phyloP scores from a whole-genome alignment of 2,113 vertebrate species.

The Caranx ignobilis region DNA sequence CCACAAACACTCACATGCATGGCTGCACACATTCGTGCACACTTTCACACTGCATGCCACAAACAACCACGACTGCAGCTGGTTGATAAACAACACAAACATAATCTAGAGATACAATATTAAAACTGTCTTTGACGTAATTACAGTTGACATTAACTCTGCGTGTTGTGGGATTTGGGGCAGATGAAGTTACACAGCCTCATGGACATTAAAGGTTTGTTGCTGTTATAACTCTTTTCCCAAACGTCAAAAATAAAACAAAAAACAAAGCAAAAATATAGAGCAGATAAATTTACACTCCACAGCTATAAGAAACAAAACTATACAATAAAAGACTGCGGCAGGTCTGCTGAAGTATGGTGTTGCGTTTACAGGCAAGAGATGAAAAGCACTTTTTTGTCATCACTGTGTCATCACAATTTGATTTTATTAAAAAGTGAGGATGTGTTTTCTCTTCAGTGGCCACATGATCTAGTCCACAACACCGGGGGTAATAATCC shows the following conservation, averaged over 20 bases:
- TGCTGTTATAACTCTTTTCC: background rate
- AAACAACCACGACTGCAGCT: conserved; percentile 3
- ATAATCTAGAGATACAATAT: background rate
- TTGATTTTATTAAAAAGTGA: background rate
- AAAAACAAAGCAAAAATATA: conserved; percentile 4
- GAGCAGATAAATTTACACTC: background rate
- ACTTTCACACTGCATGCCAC: conserved; percentile 28
- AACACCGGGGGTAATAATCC: background rate
- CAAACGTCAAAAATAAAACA: background rate
- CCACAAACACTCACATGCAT: conserved; percentile 53
- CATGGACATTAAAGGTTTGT: background rate
- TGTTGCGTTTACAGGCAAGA: background rate
- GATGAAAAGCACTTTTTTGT: background rate
- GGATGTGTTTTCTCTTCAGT: background rate
- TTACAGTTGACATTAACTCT: background rate
- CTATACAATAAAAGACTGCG: background rate
- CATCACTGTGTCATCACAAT: background rate
- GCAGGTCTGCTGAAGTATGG: background rate
- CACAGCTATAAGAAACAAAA: background rate
- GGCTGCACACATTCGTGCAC: conserved; percentile 36
- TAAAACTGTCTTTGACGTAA: background rate
- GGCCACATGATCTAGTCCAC: background rate
- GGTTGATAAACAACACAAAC: background rate
- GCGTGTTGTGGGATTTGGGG: background rate
- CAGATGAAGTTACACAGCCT: background rate